Base-by-base conservation (phyloP, 35 echinoderm and acorn worm genomes). In the Antedon bifida region DNA sequence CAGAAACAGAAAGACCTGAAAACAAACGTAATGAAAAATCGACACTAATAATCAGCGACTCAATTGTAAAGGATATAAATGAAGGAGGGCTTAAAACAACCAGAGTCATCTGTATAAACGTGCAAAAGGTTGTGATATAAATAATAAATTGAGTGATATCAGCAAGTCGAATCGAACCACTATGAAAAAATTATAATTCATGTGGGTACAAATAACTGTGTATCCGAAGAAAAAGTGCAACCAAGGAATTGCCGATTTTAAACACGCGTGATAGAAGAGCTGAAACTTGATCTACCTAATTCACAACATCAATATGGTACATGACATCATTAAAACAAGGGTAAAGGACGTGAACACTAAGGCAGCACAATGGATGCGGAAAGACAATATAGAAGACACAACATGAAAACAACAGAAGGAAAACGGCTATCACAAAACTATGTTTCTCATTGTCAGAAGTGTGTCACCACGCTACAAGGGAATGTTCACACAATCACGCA, bases 151-250 rank as follows among this genome's bases (percentile, higher is more conserved):
- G 19, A 64, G 19, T 26, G 26, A 64, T 64, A 64, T 64, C 3
- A 64, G 26, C 23, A 4, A 42, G 14, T 42, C 38, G 14, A 21
- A 64, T 64, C 5, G n/a, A n/a, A 26, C 19, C 19, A 7, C 51
- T 64, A 19, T 64, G 51, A 64, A 64, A 34, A 30, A 0, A 35
- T 87, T 12, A 81, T 87, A 73, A 73, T 87, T 29, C 85, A 87
- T 79, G 46, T 87, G 32, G 85, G 85, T 19, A 87, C 77, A 12
- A 87, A 87, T 36, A 46, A 87, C 34, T 45, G 85, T 28, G 16
- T 21, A 23, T 45, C 38, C 10, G 23, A 32, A 34, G 32, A n/a
- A 19, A 9, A 32, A 79, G 10, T 17, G 33, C 17, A 64, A 87
- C 2, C 39, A 79, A 31, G 85, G 76, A 7, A 55, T n/a, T 23